Base-by-base conservation (phyloP, 2,888 invertebrate species). In the Orchesella flavescens region DNA sequence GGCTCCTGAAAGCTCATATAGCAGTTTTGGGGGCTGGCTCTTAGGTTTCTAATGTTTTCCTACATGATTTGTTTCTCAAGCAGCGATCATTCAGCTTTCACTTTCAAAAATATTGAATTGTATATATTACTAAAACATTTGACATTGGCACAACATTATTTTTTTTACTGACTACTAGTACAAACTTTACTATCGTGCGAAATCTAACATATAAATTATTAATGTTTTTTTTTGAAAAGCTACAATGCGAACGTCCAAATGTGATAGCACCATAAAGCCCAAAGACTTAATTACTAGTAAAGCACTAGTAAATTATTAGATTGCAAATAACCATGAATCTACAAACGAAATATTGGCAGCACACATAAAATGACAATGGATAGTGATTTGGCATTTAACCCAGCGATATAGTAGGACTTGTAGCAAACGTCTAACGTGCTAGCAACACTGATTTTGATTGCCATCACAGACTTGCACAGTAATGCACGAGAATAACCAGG, bases 211-310 rank as follows among this genome's bases (percentile, higher is more conserved):
- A 53, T 5, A 9, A 49, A 9, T n/a, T n/a, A 34, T 34, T 34
- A 34, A 34, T 34, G 34, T 34, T 2, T 19, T 2, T 19, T 66
- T 66, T 46, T 69, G 49, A 21, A 69, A 74, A 21, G 49, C 17
- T 17, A 23, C 44, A 74, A 59, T 66, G 59, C 66, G 77, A 83
- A 83, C 55, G 65, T 72, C 61, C 71, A 73, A 72, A 44, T 69
- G 61, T 72, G 83, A 57, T 83, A 83, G 83, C 83, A 83, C 83
- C 83, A 83, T 66, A 66, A 83, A 83, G 83, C 83, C 83, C 83
- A 83, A 44, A 71, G 66, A 75, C 61, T 59, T 57, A 76, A 55
- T 69, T 72, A 73, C 73, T 71, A 77, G 68, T 15, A n/a, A 61
- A 72, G 43, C 17, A 81, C 69, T 61, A 72, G 66, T 53, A 59